Evolutionary conservation across 2,888 invertebrate species (phyloP), one percentile per base, ranked within the genome.

Genomic region (Dolomedes plantarius): DNA sequence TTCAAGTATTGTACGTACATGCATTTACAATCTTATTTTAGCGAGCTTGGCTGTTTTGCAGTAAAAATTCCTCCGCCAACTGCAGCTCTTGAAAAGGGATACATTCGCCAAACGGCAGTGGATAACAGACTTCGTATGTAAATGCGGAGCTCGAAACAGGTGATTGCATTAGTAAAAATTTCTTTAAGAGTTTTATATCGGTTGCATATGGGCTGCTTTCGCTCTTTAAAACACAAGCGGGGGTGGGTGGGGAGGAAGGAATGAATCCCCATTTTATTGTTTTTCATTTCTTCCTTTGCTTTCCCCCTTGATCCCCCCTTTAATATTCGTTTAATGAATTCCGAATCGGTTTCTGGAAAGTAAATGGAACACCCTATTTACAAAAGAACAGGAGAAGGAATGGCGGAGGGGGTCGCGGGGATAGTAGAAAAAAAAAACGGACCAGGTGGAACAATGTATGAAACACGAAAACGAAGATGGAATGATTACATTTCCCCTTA

Each of bases 311-410:
- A 69, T 75, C 72, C 82, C 71, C 82, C 76, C 76, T 83, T 83
- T 83, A 83, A 83, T 83, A 83, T 83, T 83, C 82, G 62, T 76
- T 83, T 83, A 83, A 83, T 83, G 82, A 83, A 83, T 83, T 83
- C 76, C 46, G 76, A 83, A 83, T 83, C 82, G 82, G 82, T 81
- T 56, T 56, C 68, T 36, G 31, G 68, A 39, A 56, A 32, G 77
- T 68, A 73, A 85, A 85, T 85, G 73, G 68, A 67, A 65, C 77
- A 67, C 27, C 41, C 77, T 85, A 85, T 85, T 85, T 85, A 77
- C 83, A 56, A 85, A n/a, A 78, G 28, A 83, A 67, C 65, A 69
- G n/a, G n/a, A n/a, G 71, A 83, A 82, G 41, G 41, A 46, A 46
- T 46, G 41, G 6, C 5, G 56, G 56, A 73, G 65, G 56, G 68